Evolutionary conservation across 2,888 invertebrate species (phyloP).

Genomic region (Oligia strigilis): DNA sequence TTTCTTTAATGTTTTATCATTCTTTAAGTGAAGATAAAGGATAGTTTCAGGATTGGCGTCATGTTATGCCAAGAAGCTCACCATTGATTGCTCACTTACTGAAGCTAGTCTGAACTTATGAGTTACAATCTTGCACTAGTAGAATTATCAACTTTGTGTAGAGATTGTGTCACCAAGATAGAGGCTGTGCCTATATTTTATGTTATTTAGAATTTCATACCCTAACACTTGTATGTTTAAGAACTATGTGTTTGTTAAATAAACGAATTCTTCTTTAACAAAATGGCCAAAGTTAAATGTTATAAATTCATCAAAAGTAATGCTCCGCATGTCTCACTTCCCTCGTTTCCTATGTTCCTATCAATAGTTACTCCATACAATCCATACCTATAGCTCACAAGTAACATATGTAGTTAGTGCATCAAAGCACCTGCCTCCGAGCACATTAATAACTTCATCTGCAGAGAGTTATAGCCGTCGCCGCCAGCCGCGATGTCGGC

Average conservation of each 20-base stretch:
- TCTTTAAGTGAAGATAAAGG: background rate
- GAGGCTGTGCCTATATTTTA: background rate
- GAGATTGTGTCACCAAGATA: background rate
- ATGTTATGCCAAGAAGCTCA: too few relatives aligned
- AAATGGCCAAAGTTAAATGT: background rate
- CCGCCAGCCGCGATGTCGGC: slow-evolving; percentile 72
- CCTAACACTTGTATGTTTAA: background rate
- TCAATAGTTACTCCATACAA: background rate
- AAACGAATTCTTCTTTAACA: background rate
- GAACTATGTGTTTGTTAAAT: too few relatives aligned
- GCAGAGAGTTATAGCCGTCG: slow-evolving; percentile 76
- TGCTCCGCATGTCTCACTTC: background rate
- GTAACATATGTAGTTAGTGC: slow-evolving; percentile 56
- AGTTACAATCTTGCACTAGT: background rate
- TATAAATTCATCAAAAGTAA: background rate
- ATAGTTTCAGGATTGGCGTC: background rate
- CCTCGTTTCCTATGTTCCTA: background rate
- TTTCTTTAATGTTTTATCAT: too few relatives aligned
- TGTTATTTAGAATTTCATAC: background rate
- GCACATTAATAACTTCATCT: slow-evolving; percentile 83
- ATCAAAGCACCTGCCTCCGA: slow-evolving; percentile 62
- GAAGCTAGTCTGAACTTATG: too few relatives aligned
- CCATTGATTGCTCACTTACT: background rate
- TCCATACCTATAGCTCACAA: slow-evolving; percentile 17
- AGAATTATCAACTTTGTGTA: background rate